phyloP scores from a whole-genome alignment of 2,888 invertebrate species.

The Allygus modestus region DNA sequence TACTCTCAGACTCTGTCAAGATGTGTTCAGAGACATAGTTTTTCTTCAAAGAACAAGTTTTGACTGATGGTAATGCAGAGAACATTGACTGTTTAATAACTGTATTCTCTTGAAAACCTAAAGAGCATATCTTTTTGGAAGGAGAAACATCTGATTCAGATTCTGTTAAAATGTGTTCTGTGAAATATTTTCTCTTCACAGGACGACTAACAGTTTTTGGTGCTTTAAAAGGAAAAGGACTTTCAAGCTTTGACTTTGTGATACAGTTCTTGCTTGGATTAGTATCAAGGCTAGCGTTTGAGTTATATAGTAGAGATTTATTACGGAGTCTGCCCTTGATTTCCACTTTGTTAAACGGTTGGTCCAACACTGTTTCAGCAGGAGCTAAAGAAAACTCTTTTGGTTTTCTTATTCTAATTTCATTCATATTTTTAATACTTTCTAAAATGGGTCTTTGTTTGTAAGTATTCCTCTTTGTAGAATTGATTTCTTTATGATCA shows the following conservation, averaged over 20 bases:
- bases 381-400: neutral
- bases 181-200: neutral
- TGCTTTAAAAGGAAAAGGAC: neutral
- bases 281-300: neutral
- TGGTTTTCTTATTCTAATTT: neutral
- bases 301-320: too few species aligned
- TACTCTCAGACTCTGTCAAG: slow-evolving; percentile 6
- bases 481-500: too few species aligned
- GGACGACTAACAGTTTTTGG: neutral
- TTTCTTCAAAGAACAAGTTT: neutral
- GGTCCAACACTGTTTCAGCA: neutral
- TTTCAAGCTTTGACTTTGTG: neutral
- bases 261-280: neutral
- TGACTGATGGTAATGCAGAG: neutral
- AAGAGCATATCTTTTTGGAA: neutral
- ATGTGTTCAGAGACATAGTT: neutral
- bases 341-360: too few species aligned
- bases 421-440: neutral
- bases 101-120: too few species aligned
- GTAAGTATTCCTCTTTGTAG: neutral
- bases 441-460: neutral
- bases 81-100: too few species aligned
- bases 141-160: neutral
- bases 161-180: slow-evolving; percentile 22
- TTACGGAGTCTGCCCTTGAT: too few species aligned